Percentiles rank a stretch among this genome's conserved stretches.
Conservation (phyloP, 2,797 vertebrate species). For the Xiphophorus birchmanni region DNA sequence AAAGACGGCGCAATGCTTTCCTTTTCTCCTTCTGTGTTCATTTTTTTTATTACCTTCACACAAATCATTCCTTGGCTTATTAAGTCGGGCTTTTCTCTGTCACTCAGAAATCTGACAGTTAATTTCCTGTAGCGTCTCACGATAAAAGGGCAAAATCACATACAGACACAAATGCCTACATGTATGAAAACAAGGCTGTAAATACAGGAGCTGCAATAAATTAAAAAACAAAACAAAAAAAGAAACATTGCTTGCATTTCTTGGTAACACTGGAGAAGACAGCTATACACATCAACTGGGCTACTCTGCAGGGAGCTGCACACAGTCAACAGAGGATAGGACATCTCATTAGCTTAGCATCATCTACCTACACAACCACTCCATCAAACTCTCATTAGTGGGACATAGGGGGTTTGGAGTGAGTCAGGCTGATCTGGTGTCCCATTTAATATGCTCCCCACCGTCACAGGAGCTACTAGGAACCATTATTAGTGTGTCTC, state of each 20-base stretch:
- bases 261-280: conserved; percentile 22
- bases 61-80: conserved; percentile 41
- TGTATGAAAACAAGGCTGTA: not conserved
- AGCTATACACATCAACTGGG: conserved; percentile 40
- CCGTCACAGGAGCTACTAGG: conserved; percentile 63
- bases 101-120: conserved; percentile 61
- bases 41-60: conserved; percentile 11
- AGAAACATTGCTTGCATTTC: not conserved
- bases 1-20: conserved; percentile 18
- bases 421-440: conserved; percentile 55
- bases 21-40: conserved; percentile 1
- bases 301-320: conserved; percentile 56
- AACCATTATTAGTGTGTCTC: conserved; percentile 64
- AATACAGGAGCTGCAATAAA: conserved; percentile 8
- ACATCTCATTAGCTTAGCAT: conserved; percentile 73
- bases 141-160: not conserved
- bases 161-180: not conserved
- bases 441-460: conserved; percentile 67
- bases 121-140: conserved; percentile 52
- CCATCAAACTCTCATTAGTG: conserved; percentile 72
- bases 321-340: conserved; percentile 55
- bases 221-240: not conserved
- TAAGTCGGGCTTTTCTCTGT: conserved; percentile 41
- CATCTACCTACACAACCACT: conserved; percentile 68
- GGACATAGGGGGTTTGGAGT: conserved; percentile 39